A percentile compares a stretch with the other conserved stretches of the same genome.
phyloP scores from a whole-genome alignment of 1,140 invertebrate species.

The Artemia franciscana region DNA sequence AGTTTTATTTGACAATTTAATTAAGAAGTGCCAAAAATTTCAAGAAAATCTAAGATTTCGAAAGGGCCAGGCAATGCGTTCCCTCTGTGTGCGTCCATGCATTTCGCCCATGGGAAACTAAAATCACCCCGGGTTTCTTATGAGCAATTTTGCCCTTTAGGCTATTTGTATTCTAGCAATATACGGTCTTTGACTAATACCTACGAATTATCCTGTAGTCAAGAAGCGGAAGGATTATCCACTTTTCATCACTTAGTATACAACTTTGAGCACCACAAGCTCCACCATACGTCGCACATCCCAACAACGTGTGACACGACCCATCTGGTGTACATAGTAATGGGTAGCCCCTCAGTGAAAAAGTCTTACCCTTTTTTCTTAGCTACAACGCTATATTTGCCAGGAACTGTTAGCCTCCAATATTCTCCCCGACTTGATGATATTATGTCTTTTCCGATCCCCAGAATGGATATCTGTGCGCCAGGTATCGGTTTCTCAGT shows the following conservation, averaged over 20 bases:
- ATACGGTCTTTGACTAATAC: not conserved
- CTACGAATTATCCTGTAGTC: too few relatives aligned
- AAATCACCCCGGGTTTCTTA: too few relatives aligned
- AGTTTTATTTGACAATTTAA: too few relatives aligned
- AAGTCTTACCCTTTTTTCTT: not conserved
- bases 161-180: too few relatives aligned
- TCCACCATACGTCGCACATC: not conserved
- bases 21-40: too few relatives aligned
- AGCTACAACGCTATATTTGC: not conserved
- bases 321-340: not conserved
- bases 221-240: too few relatives aligned
- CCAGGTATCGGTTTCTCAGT: not conserved
- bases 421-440: not conserved
- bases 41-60: too few relatives aligned
- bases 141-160: too few relatives aligned
- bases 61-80: too few relatives aligned
- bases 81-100: too few relatives aligned
- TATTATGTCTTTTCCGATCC: not conserved
- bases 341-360: not conserved
- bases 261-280: not conserved
- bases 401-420: not conserved
- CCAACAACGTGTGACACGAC: not conserved
- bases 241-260: not conserved
- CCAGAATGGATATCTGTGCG: not conserved
- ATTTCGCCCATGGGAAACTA: too few relatives aligned